Evolutionary conservation across 2,113 vertebrate species (phyloP), one percentile per base, ranked within the genome.

Genomic region (Sturnus vulgaris): DNA sequence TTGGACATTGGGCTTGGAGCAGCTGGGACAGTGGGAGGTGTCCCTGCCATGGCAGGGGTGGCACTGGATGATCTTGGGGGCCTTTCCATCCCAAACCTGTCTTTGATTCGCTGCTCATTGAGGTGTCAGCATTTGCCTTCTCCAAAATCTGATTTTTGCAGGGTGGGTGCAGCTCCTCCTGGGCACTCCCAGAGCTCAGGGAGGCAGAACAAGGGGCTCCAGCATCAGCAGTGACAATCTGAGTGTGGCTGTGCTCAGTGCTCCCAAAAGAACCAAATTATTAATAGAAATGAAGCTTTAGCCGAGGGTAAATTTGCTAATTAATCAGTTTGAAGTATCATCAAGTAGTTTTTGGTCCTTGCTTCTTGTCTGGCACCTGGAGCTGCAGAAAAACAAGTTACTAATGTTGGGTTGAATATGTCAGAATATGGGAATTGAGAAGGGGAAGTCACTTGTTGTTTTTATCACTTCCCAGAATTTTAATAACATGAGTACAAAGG

Each of bases 151-250:
- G 7, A 52, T 52, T 52, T 52, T 4, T 23, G 6, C 7, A 31
- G 65, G 10, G 24, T 15, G 53, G 70, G 25, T 71, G 37, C 56
- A 31, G 56, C 55, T 25, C 25, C 15, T 21, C 24, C 28, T 17
- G 25, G 8, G 47, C 40, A 1, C 30, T 33, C 3, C 18, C 24
- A 39, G 49, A 27, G 14, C 3, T 27, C 39, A 40, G 39, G 39
- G 39, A 40, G 39, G 39, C 40, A 42, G 40, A 42, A 22, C 30
- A 5, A 28, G 22, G 22, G 17, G 27, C 33, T 55, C 35, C 52
- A 1, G 28, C 22, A 2, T 1, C 11, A 31, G 25, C 16, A 13
- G 3, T 8, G 40, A 1, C 49, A 35, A 0, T 17, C 37, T 20
- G 40, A 9, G 31, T 0, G 31, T 13, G 40, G 12, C 40, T 56